Evolutionary conservation across 2,888 invertebrate genomes (phyloP), one percentile per base, ranked within the genome.

Genomic region (Toxonevra muliebris): DNA sequence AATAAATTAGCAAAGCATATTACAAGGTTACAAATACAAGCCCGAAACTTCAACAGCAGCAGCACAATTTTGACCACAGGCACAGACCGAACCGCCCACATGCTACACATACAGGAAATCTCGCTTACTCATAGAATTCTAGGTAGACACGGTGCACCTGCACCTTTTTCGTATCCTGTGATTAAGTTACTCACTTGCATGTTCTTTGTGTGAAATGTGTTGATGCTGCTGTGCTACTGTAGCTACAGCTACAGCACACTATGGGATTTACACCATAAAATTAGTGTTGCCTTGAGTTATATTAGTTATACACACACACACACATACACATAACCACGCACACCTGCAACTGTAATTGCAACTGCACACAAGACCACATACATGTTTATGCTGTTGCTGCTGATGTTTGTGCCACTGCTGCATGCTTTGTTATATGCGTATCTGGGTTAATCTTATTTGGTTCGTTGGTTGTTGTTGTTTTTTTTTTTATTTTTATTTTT

Each of bases 291-390:
- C 30, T 7, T 30, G 30, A 65, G 69, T 67, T 66, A 68, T 71
- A 69, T 64, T 71, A 65, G 68, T 61, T 63, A 64, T 50, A 65
- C 67, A 65, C 60, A 58, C 52, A 3, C 48, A 66, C 57, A 65
- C 50, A 65, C 55, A 60, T 43, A 65, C 17, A 42, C 52, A 7
- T 12, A 3, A 50, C 12, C 59, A 54, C 43, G n/a, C 40, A 40
- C 48, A 17, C 40, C 45, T 13, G 17, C 48, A 57, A 20, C 15
- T 12, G 15, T 48, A 48, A 15, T n/a, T 48, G 48, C 10, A 15
- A 15, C 9, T 15, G 48, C 48, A 48, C 48, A 48, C 48, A 4
- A 48, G 10, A 5, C 13, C 48, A 48, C 8, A 48, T 15, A 48
- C 48, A 48, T 48, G 2, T 15, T n/a, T 4, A 48, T 15, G 48